These are phyloP conservation scores for Cryptoprocta ferox DNA, from an alignment of 2,797 vertebrate species.

Conservation along the genomic window DNA sequence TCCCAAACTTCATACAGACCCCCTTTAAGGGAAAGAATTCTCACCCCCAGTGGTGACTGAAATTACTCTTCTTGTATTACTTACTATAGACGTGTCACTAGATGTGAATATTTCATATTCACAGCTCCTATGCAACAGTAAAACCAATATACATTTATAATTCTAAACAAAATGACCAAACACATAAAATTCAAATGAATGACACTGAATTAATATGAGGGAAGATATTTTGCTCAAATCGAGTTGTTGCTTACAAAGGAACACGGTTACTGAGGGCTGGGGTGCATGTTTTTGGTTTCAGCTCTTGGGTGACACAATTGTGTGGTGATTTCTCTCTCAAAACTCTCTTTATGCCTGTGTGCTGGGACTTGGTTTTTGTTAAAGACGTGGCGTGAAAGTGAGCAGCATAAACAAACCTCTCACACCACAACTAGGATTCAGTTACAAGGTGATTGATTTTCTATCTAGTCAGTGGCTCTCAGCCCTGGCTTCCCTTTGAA, in stretches of 20 bases:
- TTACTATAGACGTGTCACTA: slow-evolving; percentile 19
- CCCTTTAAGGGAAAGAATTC: slow-evolving; percentile 30
- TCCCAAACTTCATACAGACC: neutral
- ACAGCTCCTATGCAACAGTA: neutral
- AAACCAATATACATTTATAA: slow-evolving; percentile 18
- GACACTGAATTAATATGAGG: neutral
- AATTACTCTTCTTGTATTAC: slow-evolving; percentile 12
- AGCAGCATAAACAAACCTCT: neutral
- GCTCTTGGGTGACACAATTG: neutral
- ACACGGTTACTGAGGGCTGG: neutral
- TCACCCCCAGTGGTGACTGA: neutral
- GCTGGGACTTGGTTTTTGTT: neutral
- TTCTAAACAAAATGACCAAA: slow-evolving; percentile 25
- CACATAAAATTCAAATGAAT: neutral
- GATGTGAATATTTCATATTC: slow-evolving; percentile 34
- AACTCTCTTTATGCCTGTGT: neutral
- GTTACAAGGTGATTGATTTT: neutral
- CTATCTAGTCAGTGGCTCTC: neutral
- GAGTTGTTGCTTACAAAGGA: slow-evolving; percentile 4
- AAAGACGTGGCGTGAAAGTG: neutral
- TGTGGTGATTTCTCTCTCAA: neutral
- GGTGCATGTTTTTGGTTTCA: neutral
- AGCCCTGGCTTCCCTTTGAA: neutral
- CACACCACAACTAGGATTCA: neutral
- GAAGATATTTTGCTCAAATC: slow-evolving; percentile 48